A percentile compares a stretch with the other conserved stretches of the same genome.
phyloP scores from a whole-genome alignment of 2,888 invertebrate genomes.

The Julus scandinavius region DNA sequence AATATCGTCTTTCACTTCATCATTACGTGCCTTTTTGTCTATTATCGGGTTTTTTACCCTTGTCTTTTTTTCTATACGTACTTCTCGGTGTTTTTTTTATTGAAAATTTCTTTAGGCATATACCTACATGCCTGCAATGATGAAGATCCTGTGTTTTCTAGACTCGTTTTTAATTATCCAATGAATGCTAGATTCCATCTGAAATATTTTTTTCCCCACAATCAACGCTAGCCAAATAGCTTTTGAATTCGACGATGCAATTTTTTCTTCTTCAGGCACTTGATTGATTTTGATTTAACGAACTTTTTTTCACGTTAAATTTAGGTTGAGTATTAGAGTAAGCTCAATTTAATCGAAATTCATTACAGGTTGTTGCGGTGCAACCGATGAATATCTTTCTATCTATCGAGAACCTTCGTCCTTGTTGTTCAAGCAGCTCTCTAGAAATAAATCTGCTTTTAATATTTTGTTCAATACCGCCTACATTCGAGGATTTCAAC shows the following conservation, averaged over 20 bases:
- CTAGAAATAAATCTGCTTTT: neutral
- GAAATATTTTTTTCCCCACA: neutral
- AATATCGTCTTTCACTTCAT: conserved; percentile 36
- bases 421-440: neutral
- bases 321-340: neutral
- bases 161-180: conserved; percentile 31
- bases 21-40: conserved; percentile 34
- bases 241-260: neutral
- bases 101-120: neutral
- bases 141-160: neutral
- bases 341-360: conserved; percentile 10
- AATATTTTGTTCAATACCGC: conserved; percentile 9
- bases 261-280: neutral
- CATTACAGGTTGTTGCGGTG: conserved; percentile 13
- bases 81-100: neutral
- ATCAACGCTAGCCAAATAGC: neutral
- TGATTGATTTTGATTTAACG: neutral
- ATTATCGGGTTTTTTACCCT: neutral
- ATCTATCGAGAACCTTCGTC: neutral
- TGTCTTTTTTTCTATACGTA: neutral
- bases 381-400: conserved; percentile 24
- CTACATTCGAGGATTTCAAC: neutral
- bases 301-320: neutral
- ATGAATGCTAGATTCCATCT: neutral
- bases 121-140: neutral